Evolutionary conservation across 2,888 invertebrate genomes (phyloP), one percentile per base, ranked within the genome.

Genomic region (Saturnia pavonia): DNA sequence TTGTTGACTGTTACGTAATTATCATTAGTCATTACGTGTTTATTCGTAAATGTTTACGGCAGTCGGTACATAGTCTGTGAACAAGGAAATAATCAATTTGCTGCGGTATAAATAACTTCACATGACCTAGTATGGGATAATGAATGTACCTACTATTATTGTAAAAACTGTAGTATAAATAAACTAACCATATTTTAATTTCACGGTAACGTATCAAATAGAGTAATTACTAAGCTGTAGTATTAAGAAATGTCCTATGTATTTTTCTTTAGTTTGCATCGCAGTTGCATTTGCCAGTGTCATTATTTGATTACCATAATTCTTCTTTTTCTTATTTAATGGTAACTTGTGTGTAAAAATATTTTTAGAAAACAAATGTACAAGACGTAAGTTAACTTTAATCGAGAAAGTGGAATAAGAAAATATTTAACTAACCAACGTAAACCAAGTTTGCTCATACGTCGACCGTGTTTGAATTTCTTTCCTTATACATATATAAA

Each of bases 21-120:
- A 65, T 65, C 40, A 65, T 65, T 40, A 65, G 65, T 65, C 65
- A 65, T 65, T 65, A 65, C 34, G 19, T 65, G 65, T 65, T 65
- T 40, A 65, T 65, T 65, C 65, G 19, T 65, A 40, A 9, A 19
- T 9, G 34, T 65, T 60, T 27, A 27, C 25, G 27, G 19, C 65
- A 40, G 11, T 40, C 57, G 34, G 65, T 40, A 65, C 65, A 65
- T 65, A 65, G 40, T 27, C 25, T 60, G 27, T 27, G 57, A 60
- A 60, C 27, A 16, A 60, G 57, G 57, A 60, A 60, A 60, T 60
- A 27, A 27, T 60, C 57, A 60, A 60, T 60, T 60, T 14, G 8
- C 27, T 14, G 9, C 12, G 25, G 57, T 60, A 27, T 60, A 60
- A 60, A 60, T 60, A 60, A 60, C 57, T 60, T 60, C 57, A 60